Base-by-base conservation (phyloP, 2,888 invertebrate genomes). In the Spodoptera littoralis region DNA sequence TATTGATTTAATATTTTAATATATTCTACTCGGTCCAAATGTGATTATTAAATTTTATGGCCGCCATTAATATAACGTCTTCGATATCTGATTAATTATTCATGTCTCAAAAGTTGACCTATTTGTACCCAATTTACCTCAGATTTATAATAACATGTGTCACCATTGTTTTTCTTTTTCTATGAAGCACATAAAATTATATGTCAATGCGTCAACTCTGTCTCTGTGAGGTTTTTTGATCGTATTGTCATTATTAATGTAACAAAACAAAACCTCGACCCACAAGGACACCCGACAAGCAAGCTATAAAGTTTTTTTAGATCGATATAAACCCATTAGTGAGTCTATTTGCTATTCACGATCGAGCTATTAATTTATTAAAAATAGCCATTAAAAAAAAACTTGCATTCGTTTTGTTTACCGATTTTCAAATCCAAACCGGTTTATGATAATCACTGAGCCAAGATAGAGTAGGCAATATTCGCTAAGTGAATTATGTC, bases 401-500 rank as follows among this genome's bases (percentile, higher is more conserved):
- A 76, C 79, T 71, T 78, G 79, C 77, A 81, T 81, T 83, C 72
- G 67, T 77, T 79, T 82, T 80, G 81, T 84, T 84, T 79, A 82
- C 80, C 65, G 73, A 84, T 85, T 85, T 88, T 85, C 71, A 84
- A 86, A 88, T 84, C 70, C 73, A 78, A 86, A 85, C 86, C 73
- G 81, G 87, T 85, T 87, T 73, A 72, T 60, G 58, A 63, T 76
- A 64, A 76, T 65, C 74, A 76, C 60, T 65, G 68, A 60, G 57
- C 66, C 62, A 66, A 69, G 74, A 72, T 71, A 66, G 60, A 77
- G 70, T 61, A 70, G 63, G 65, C 58, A 70, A 74, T 77, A 73
- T 81, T 74, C 56, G 71, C 55, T 84, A 85, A 86, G 69, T 82
- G 65, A 82, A 83, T 87, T 79, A 85, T 70, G 76, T 82, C 79